Evolutionary conservation across 1,140 invertebrate genomes (phyloP), one percentile per base, ranked within the genome.

Genomic region (Drosophila serrata): DNA sequence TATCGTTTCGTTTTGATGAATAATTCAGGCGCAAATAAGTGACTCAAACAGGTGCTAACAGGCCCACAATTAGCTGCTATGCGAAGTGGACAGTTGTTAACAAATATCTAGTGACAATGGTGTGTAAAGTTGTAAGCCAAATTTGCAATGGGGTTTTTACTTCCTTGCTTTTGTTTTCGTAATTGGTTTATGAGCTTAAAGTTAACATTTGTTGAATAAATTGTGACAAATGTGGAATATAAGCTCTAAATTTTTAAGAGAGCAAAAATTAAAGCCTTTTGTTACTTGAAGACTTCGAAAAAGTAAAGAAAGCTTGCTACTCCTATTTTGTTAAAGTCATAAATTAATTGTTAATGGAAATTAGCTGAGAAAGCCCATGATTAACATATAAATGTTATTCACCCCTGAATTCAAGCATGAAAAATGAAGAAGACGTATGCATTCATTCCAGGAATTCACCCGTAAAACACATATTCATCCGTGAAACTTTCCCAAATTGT

Each of bases 31-130:
- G 43, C 45, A 19, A 59, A 45, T 35, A 62, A 62, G 45, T 62
- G 57, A 61, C 57, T 74, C 33, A 55, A 62, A 59, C 43, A 72
- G 67, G 69, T 73, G 69, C 43, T 40, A 72, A 73, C 69, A 72
- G 69, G 67, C 19, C 27, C 67, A 72, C 69, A 72, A 72, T 72
- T 72, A 59, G 22, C 69, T 19, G 40, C 27, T 42, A 17, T 37
- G 19, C 31, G 42, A 57, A 45, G 24, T 64, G 31, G 37, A 37
- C 35, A 68, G 35, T 65, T 65, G 62, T 17, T 46, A 37, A 29
- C 27, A 35, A 45, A 63, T 62, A 45, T 22, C 15, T 4, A 33
- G 6, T 17, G 59, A 37, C 65, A 48, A 67, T 67, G 8, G 15
- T 7, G 5, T 55, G 51, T 55, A 24, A 37, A 55, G 33, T 37